Percentiles rank a stretch among this genome's conserved stretches.
These are phyloP conservation scores for Xanthorhoe spadicearia DNA, from an alignment of 2,888 invertebrate species.

Conservation along the genomic window DNA sequence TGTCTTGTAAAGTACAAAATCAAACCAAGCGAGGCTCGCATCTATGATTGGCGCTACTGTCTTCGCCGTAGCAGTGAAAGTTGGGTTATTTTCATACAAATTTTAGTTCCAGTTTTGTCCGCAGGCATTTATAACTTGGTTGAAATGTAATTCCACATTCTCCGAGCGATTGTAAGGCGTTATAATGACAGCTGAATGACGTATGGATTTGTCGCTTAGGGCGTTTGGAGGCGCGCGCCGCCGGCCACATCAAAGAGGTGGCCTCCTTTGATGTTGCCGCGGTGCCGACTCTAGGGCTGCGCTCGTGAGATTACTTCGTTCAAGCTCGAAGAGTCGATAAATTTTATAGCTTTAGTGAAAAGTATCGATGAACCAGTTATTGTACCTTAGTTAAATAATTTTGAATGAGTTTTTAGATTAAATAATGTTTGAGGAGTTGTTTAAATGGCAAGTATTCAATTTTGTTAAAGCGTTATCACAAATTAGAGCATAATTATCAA, in stretches of 20 bases:
- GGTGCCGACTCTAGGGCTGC: constrained; percentile 71
- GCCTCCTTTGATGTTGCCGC: constrained; percentile 83
- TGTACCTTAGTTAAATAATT: background rate
- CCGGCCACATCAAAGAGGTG: constrained; percentile 85
- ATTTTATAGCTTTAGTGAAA: constrained; percentile 18
- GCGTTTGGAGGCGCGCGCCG: constrained; percentile 84
- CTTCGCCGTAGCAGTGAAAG: constrained; percentile 3
- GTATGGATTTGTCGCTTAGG: constrained; percentile 85
- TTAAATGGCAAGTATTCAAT: too few species aligned
- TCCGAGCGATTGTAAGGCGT: constrained; percentile 81
- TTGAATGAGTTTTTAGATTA: background rate
- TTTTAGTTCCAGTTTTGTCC: constrained; percentile 26
- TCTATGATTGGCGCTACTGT: constrained; percentile 27
- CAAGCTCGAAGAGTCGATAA: constrained; percentile 55
- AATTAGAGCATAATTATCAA: too few species aligned
- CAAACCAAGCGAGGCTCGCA: constrained; percentile 15
- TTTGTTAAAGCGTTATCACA: too few species aligned
- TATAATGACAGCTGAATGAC: constrained; percentile 85
- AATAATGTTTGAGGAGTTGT: too few species aligned
- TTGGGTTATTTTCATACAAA: constrained; percentile 18
- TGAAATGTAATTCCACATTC: constrained; percentile 76
- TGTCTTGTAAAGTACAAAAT: constrained; percentile 73
- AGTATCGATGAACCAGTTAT: constrained; percentile 20
- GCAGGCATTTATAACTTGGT: constrained; percentile 34
- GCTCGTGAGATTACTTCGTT: constrained; percentile 39